These are phyloP conservation scores for Mamestra brassicae DNA, from an alignment of 2,888 invertebrate genomes.

Conservation along the genomic window DNA sequence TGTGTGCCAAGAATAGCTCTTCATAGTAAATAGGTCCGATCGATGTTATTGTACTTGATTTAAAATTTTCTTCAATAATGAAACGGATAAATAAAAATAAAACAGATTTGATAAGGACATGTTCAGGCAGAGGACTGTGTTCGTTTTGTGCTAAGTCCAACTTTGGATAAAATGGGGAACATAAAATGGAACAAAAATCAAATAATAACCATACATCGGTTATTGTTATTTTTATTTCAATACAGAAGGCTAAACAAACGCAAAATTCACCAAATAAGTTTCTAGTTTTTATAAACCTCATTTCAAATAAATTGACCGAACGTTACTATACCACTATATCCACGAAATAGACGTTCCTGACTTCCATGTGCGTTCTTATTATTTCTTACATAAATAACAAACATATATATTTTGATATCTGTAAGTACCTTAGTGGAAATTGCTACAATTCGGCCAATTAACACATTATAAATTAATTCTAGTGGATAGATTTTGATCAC, in stretches of 20 bases:
- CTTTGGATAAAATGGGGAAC: constrained; percentile 9
- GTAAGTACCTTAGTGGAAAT: neutral
- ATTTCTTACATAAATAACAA: constrained; percentile 1
- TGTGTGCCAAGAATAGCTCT: constrained; percentile 60
- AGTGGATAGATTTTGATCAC: constrained; percentile 18
- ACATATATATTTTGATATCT: neutral
- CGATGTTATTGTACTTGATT: constrained; percentile 68
- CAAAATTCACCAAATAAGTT: constrained; percentile 24
- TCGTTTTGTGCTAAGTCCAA: constrained; percentile 46
- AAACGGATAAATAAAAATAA: constrained; percentile 52
- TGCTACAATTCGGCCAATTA: constrained; percentile 7
- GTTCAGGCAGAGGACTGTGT: constrained; percentile 72
- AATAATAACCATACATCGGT: neutral
- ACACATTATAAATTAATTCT: constrained; percentile 23
- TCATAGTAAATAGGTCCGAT: constrained; percentile 15
- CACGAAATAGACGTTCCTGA: neutral
- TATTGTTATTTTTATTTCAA: constrained; percentile 19
- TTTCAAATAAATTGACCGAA: constrained; percentile 16
- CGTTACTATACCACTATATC: neutral
- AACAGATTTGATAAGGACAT: constrained; percentile 50
- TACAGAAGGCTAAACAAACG: neutral
- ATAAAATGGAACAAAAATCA: neutral
- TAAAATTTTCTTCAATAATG: constrained; percentile 45
- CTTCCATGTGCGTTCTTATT: constrained; percentile 1
- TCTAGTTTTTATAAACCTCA: neutral